These are phyloP conservation scores for Orchesellides sinensis DNA, from an alignment of 2,888 invertebrate species.

Conservation along the genomic window DNA sequence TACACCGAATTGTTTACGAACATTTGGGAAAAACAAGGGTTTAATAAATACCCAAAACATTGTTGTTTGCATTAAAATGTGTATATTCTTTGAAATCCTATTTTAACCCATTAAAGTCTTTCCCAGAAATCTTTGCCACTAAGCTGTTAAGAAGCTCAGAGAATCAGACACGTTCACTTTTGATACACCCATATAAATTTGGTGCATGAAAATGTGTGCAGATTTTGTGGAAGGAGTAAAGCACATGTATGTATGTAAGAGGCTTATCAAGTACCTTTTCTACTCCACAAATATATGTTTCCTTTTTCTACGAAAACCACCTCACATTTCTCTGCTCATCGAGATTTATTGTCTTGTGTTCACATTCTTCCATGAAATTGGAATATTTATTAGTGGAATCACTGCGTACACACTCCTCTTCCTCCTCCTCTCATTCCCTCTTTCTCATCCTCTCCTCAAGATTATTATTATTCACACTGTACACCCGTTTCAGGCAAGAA, in stretches of 20 bases:
- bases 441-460: not conserved
- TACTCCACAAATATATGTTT: slow-evolving; percentile 10
- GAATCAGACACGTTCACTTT: not conserved
- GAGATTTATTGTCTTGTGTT: slow-evolving; percentile 58
- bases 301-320: slow-evolving; percentile 52
- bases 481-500: slow-evolving; percentile 33
- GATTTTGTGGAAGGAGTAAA: not conserved
- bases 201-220: not conserved
- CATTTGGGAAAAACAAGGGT: too few relatives aligned
- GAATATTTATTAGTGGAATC: slow-evolving; percentile 61
- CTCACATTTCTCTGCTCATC: slow-evolving; percentile 40
- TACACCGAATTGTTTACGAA: too few relatives aligned
- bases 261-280: slow-evolving; percentile 1
- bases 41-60: too few relatives aligned
- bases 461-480: slow-evolving; percentile 12
- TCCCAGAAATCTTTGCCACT: not conserved
- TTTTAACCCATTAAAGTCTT: not conserved
- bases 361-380: slow-evolving; percentile 62
- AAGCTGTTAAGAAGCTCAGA: not conserved
- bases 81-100: not conserved
- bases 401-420: not conserved
- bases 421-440: not conserved
- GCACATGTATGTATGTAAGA: not conserved
- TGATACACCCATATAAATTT: not conserved
- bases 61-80: too few relatives aligned